A percentile compares a stretch with the other conserved stretches of the same genome.
Conservation (phyloP, 2,797 vertebrate genomes). For the Peromyscus attwateri region DNA sequence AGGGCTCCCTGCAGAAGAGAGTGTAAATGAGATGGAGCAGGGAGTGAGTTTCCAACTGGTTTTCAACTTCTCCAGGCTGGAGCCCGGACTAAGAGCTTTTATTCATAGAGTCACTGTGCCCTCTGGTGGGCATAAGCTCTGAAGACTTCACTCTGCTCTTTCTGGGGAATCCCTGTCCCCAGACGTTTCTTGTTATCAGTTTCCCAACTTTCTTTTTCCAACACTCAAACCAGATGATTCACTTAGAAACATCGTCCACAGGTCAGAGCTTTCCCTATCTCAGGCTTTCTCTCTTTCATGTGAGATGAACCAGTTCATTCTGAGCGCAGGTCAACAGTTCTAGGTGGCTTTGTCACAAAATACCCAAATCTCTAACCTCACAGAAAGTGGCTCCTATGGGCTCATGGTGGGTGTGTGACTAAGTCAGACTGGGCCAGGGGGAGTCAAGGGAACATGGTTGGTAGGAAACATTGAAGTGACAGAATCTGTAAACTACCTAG, state of each 20-base stretch:
- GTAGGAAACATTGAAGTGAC: too few relatives aligned
- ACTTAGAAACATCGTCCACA: not conserved
- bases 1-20: not conserved
- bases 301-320: not conserved
- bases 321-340: not conserved
- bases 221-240: too few relatives aligned
- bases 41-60: not conserved
- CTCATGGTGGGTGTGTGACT: too few relatives aligned
- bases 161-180: not conserved
- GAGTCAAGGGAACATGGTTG: too few relatives aligned
- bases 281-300: not conserved
- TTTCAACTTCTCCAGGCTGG: not conserved
- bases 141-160: not conserved
- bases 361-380: accelerated
- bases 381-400: accelerated
- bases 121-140: not conserved
- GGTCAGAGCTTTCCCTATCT: accelerated
- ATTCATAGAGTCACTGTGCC: not conserved
- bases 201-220: not conserved
- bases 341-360: not conserved
- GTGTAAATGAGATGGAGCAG: not conserved
- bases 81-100: not conserved
- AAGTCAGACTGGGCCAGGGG: not conserved
- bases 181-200: not conserved
- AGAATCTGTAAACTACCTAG: too few relatives aligned